Conservation (phyloP, 2,113 vertebrate species). For the Puma concolor region DNA sequence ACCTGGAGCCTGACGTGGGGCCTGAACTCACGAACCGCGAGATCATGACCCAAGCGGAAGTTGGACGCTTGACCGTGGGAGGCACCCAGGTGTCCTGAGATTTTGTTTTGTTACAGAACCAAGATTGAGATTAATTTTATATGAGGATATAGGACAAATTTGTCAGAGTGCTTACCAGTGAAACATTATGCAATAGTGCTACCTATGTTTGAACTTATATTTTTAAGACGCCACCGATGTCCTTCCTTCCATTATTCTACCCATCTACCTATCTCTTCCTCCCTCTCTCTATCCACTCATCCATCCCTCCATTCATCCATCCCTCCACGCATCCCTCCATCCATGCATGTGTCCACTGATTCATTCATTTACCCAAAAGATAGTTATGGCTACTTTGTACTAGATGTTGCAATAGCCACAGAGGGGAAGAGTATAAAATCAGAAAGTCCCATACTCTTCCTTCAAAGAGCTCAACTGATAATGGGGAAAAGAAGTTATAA, state of each 20-base stretch:
- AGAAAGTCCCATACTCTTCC: neutral
- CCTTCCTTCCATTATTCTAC: neutral
- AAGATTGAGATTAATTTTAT: constrained; percentile 46
- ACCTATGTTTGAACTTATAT: neutral
- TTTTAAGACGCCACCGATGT: neutral
- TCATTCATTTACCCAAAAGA: neutral
- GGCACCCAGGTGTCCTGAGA: no score
- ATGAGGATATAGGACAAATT: neutral
- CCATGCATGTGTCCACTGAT: neutral
- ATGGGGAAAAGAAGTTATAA: neutral
- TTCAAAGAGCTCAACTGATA: neutral
- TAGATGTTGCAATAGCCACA: neutral
- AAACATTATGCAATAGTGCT: neutral
- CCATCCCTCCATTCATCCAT: no score
- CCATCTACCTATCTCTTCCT: no score
- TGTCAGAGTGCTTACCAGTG: neutral
- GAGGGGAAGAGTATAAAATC: no score
- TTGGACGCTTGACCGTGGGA: no score
- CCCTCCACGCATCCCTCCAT: no score
- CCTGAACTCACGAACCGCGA: no score
- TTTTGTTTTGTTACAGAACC: constrained; percentile 21
- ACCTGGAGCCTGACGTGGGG: no score
- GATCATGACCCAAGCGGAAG: no score
- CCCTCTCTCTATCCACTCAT: neutral
- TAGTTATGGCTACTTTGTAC: neutral